Percentiles rank a stretch among this genome's conserved stretches.
phyloP scores from a whole-genome alignment of 1,140 invertebrate genomes.

The Pseudomyrmex flavicornis region DNA sequence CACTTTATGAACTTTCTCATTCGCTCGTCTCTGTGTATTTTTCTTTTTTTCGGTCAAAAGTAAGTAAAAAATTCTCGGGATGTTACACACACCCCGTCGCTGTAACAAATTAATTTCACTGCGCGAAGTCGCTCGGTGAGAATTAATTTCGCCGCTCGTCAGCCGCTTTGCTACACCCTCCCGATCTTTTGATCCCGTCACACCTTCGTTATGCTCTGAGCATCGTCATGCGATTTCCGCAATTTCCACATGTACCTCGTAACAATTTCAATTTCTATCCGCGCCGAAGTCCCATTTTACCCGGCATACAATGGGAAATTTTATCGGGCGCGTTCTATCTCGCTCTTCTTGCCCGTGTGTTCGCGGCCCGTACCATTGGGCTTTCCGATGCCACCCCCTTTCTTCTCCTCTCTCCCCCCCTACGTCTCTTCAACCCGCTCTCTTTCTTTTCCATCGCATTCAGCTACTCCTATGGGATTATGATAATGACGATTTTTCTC shows the following conservation, averaged over 20 bases:
- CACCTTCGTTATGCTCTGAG: constrained; percentile 43
- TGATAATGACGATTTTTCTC: constrained; percentile 65
- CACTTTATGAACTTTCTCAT: not conserved
- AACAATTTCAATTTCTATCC: constrained; percentile 73
- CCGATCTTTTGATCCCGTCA: constrained; percentile 49
- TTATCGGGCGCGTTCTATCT: constrained; percentile 68
- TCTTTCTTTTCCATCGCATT: constrained; percentile 52
- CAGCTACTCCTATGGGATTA: constrained; percentile 64
- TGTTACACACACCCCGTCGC: not conserved
- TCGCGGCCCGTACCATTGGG: constrained; percentile 20
- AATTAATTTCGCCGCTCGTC: constrained; percentile 43
- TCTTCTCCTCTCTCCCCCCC: constrained; percentile 9
- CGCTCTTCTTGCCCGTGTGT: constrained; percentile 17
- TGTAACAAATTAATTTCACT: constrained; percentile 5
- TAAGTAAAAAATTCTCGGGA: not conserved
- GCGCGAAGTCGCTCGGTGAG: not conserved
- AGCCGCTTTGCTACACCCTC: constrained; percentile 13
- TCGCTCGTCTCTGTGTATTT: not conserved
- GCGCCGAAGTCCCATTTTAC: constrained; percentile 62
- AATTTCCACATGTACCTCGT: constrained; percentile 69
- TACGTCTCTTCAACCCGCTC: not conserved
- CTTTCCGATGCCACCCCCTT: constrained; percentile 6
- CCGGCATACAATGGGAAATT: constrained; percentile 68
- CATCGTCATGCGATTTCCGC: constrained; percentile 59
- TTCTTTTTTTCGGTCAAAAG: no score